Percentiles rank a stretch among this genome's conserved stretches.
phyloP scores from a whole-genome alignment of 2,888 invertebrate genomes.

The Hirtodrosophila confusa region DNA sequence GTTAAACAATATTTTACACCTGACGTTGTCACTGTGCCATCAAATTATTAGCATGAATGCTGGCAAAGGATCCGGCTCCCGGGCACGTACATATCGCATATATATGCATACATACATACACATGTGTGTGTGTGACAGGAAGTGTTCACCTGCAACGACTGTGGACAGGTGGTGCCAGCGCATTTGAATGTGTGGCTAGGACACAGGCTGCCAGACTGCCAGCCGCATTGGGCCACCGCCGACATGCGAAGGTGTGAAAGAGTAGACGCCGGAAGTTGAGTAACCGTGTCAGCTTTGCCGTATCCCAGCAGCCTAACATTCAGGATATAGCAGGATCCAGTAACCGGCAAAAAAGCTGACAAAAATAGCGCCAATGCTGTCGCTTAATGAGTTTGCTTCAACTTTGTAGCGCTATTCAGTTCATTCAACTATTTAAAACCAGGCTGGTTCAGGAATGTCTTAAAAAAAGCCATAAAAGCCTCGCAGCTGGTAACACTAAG shows the following conservation, averaged over 20 bases:
- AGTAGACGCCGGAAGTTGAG: constrained; percentile 63
- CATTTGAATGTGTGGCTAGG: background rate
- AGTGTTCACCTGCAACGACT: constrained; percentile 19
- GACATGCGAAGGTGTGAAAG: constrained; percentile 47
- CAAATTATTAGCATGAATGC: constrained; percentile 80
- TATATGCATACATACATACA: background rate
- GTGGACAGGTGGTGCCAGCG: background rate
- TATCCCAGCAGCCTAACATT: constrained; percentile 20
- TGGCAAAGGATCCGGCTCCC: constrained; percentile 62
- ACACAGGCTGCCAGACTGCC: background rate
- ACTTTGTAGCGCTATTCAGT: constrained; percentile 28
- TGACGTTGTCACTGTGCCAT: constrained; percentile 64
- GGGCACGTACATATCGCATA: constrained; percentile 25
- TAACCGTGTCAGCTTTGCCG: constrained; percentile 23
- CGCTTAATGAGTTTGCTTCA: constrained; percentile 64
- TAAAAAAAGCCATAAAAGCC: background rate
- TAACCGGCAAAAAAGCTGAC: constrained; percentile 3
- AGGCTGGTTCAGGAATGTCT: background rate
- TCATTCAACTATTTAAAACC: constrained; percentile 28
- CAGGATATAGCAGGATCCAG: constrained; percentile 4
- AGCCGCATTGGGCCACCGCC: constrained; percentile 26
- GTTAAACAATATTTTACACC: constrained; percentile 78
- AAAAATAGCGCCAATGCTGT: constrained; percentile 53
- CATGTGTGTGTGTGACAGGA: constrained; percentile 52
- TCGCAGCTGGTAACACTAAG: too few species aligned